phyloP scores from a whole-genome alignment of 2,113 vertebrate species.

The Leucoraja erinaceus region DNA sequence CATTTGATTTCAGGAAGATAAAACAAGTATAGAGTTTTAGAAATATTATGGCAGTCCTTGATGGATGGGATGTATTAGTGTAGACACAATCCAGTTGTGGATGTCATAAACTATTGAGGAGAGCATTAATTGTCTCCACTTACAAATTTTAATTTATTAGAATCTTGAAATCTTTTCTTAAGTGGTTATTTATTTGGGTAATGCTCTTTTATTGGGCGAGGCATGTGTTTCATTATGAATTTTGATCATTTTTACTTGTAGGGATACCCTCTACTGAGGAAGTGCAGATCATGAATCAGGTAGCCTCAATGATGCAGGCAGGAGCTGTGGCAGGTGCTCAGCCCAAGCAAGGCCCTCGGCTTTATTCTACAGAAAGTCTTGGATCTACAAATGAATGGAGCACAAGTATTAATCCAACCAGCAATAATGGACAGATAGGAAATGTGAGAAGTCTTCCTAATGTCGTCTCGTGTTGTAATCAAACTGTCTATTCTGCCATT shows the following conservation, averaged over 20 bases:
- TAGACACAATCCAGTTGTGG: not conserved
- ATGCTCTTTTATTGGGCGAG: not conserved
- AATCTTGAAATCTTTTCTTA: not conserved
- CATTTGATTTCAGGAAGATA: not conserved
- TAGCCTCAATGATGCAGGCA: slow-evolving; percentile 63
- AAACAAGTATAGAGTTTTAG: not conserved
- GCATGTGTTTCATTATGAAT: not conserved
- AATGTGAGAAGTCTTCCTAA: slow-evolving; percentile 60
- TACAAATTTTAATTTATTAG: not conserved
- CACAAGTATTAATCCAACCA: slow-evolving; percentile 57
- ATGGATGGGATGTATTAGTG: not conserved
- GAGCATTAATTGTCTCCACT: not conserved
- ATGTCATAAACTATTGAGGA: too few relatives aligned
- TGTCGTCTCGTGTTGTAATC: slow-evolving; percentile 40
- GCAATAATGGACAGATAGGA: slow-evolving; percentile 66
- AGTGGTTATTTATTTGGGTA: not conserved
- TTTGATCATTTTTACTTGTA: slow-evolving; percentile 41
- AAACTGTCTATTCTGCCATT: not conserved
- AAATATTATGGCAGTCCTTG: not conserved
- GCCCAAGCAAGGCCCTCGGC: slow-evolving; percentile 58
- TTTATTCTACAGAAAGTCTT: slow-evolving; percentile 66
- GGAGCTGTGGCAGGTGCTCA: slow-evolving; percentile 58
- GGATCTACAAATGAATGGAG: slow-evolving; percentile 64
- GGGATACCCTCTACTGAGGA: slow-evolving; percentile 70
- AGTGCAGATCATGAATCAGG: slow-evolving; percentile 58